These are phyloP conservation scores for Tetragonula clypearis DNA, from an alignment of 1,140 invertebrate species.

Conservation along the genomic window DNA sequence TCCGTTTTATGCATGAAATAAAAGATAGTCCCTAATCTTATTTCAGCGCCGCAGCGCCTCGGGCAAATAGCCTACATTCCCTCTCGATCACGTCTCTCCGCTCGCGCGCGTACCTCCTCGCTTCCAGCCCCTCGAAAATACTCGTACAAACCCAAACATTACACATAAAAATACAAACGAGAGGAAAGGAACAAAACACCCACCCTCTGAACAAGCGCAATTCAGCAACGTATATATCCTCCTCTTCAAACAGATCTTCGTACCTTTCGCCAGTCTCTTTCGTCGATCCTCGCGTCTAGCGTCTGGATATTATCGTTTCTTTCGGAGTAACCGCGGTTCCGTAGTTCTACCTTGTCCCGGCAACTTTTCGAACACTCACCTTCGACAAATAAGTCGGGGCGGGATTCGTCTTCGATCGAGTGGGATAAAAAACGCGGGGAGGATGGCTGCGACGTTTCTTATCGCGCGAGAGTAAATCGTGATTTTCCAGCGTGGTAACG, in stretches of 20 bases:
- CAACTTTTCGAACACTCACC: slow-evolving; percentile 64
- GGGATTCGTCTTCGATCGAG: slow-evolving; percentile 41
- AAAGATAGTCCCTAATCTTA: not conserved
- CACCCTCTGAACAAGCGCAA: not conserved
- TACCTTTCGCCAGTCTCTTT: not conserved
- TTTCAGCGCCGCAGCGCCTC: not conserved
- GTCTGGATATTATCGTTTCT: slow-evolving; percentile 10
- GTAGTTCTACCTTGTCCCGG: not conserved
- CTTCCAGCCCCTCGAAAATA: not conserved
- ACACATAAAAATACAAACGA: not conserved
- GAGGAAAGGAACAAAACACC: not conserved
- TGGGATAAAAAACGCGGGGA: not conserved
- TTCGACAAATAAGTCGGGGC: not conserved
- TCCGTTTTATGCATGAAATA: not conserved
- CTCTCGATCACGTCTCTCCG: not conserved
- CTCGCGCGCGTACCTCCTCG: not conserved
- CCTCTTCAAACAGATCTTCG: not conserved
- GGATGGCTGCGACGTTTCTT: slow-evolving; percentile 17
- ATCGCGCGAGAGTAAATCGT: slow-evolving; percentile 64
- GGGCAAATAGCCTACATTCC: slow-evolving; percentile 15
- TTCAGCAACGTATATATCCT: not conserved
- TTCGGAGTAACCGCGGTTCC: not conserved
- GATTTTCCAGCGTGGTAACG: slow-evolving; percentile 41
- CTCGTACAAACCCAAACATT: not conserved
- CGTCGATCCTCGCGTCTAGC: no score